Conservation (phyloP, 23 tunicate genomes). For the Phallusia fumigata region DNA sequence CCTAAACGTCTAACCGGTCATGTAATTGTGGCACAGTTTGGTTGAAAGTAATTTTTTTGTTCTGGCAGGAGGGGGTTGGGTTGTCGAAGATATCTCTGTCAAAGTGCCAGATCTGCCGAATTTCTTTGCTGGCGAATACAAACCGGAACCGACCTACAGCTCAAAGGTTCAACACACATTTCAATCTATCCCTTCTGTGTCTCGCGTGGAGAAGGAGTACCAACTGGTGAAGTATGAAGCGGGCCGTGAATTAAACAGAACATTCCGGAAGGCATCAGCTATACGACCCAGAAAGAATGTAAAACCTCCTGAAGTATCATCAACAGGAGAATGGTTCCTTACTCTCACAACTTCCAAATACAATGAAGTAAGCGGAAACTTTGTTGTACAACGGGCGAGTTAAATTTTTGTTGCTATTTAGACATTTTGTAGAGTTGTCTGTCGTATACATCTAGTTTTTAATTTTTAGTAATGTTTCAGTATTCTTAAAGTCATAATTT, state of each 20-base stretch:
- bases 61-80: constrained; percentile 29
- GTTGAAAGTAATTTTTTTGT: no score
- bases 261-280: constrained; percentile 18
- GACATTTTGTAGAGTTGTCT: neutral
- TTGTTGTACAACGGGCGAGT: neutral
- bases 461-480: no score
- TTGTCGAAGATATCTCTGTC: constrained; percentile 19
- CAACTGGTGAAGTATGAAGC: neutral
- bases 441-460: no score
- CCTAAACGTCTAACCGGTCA: no score
- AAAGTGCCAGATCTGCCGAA: constrained; percentile 24
- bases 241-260: constrained; percentile 1
- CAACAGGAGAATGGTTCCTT: constrained; percentile 18
- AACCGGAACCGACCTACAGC: constrained; percentile 25
- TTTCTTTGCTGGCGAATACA: constrained; percentile 22
- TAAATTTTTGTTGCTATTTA: neutral
- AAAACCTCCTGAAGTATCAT: neutral
- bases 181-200: neutral
- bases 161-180: constrained; percentile 34
- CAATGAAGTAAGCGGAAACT: constrained; percentile 5
- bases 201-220: constrained; percentile 33
- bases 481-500: no score
- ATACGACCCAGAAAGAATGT: neutral
- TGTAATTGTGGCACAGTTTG: no score
- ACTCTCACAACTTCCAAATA: constrained; percentile 1